Percentiles rank a stretch among this genome's conserved stretches.
Evolutionary conservation across 2,113 vertebrate species (phyloP).

Genomic region (Etheostoma spectabile): DNA sequence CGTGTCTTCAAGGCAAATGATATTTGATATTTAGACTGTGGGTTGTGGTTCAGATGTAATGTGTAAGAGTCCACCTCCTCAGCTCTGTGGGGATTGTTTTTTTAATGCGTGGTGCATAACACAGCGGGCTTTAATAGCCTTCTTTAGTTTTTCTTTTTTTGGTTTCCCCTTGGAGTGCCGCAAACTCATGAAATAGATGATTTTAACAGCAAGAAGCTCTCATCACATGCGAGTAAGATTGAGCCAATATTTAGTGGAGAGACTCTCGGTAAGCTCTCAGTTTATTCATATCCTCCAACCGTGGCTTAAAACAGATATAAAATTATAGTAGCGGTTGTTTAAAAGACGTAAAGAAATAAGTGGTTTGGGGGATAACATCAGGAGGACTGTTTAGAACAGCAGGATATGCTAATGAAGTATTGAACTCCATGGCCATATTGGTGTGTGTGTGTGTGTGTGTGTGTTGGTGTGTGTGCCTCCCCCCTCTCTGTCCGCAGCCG

Average conservation of each 20-base stretch:
- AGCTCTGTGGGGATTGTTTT: constrained; percentile 59
- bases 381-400: background rate
- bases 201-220: constrained; percentile 75
- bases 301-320: constrained; percentile 19
- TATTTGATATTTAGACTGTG: constrained; percentile 26
- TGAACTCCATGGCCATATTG: background rate
- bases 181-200: constrained; percentile 74
- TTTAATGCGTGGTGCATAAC: constrained; percentile 75
- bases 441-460: too few species aligned
- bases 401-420: background rate
- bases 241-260: constrained; percentile 44
- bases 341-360: background rate
- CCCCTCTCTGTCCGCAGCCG: constrained; percentile 77
- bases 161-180: constrained; percentile 30
- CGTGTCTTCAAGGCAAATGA: background rate
- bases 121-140: constrained; percentile 67
- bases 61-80: constrained; percentile 50
- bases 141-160: constrained; percentile 46
- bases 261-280: constrained; percentile 34
- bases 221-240: constrained; percentile 63
- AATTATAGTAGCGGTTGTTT: background rate
- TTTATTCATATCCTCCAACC: constrained; percentile 29
- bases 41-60: too few species aligned
- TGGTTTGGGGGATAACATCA: background rate
- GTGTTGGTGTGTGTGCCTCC: too few species aligned